phyloP scores from a whole-genome alignment of 2,113 vertebrate species.

The Gallinago jamesoni region DNA sequence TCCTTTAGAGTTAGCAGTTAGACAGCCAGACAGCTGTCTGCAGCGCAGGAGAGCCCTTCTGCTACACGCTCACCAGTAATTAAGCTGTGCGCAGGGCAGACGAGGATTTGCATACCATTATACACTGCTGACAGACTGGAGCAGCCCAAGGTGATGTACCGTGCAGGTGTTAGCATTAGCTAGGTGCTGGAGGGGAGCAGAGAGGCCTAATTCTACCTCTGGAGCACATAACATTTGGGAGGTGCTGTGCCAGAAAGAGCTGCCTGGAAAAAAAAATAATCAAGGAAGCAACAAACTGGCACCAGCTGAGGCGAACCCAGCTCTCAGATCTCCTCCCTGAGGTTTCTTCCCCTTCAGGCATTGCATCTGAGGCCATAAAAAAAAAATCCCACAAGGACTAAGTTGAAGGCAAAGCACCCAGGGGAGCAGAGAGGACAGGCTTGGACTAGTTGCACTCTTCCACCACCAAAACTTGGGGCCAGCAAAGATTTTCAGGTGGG shows the following conservation, averaged over 20 bases:
- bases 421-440: not conserved
- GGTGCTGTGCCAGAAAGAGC: not conserved
- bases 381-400: not conserved
- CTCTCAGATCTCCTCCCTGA: not conserved
- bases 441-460: not conserved
- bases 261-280: not conserved
- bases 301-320: not conserved
- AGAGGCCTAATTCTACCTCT: not conserved
- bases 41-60: not conserved
- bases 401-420: not conserved
- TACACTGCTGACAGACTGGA: not conserved
- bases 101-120: not conserved
- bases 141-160: not conserved
- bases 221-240: not conserved
- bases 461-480: not conserved
- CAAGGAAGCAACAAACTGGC: not conserved
- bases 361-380: not conserved
- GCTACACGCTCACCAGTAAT: not conserved
- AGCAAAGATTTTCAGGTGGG: not conserved
- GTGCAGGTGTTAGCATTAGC: not conserved
- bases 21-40: not conserved
- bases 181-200: not conserved
- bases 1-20: not conserved
- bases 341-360: not conserved
- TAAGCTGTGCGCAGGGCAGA: not conserved